These are phyloP conservation scores for Drosophila cognata DNA, from an alignment of 2,888 invertebrate species.

Conservation along the genomic window DNA sequence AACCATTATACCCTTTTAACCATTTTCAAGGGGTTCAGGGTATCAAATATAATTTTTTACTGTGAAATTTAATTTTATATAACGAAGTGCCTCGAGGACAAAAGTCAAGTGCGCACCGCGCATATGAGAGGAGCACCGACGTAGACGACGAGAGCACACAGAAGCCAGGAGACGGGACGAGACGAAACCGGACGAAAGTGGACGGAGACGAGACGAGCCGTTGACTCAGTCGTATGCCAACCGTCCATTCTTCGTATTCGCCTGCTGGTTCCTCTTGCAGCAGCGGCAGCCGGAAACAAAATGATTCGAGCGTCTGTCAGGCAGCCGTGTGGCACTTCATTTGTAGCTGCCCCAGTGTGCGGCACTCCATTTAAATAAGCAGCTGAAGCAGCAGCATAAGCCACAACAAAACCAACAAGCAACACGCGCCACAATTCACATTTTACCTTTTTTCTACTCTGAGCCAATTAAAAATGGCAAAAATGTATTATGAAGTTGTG, in stretches of 20 bases:
- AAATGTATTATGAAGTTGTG: neutral
- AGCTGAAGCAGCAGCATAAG: neutral
- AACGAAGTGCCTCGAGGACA: conserved; percentile 9
- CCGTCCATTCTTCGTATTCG: neutral
- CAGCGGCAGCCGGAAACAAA: conserved; percentile 12
- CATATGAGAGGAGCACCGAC: neutral
- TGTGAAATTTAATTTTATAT: neutral
- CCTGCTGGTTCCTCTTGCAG: neutral
- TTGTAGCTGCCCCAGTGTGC: conserved; percentile 25
- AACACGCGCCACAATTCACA: conserved; percentile 13
- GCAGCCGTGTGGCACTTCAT: conserved; percentile 57
- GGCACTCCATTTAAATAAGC: conserved; percentile 30
- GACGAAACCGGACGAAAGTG: neutral
- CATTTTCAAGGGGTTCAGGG: neutral
- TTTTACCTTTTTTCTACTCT: conserved; percentile 8
- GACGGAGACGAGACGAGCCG: neutral
- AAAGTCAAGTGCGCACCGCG: conserved; percentile 14
- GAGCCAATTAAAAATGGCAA: neutral
- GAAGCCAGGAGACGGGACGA: neutral
- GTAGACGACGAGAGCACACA: neutral
- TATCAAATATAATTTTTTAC: neutral
- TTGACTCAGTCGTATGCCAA: neutral
- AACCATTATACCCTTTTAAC: neutral
- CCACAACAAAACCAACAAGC: conserved; percentile 5
- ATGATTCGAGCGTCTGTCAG: conserved; percentile 43